Conservation (phyloP, 2,113 vertebrate genomes). For the Anguilla rostrata region DNA sequence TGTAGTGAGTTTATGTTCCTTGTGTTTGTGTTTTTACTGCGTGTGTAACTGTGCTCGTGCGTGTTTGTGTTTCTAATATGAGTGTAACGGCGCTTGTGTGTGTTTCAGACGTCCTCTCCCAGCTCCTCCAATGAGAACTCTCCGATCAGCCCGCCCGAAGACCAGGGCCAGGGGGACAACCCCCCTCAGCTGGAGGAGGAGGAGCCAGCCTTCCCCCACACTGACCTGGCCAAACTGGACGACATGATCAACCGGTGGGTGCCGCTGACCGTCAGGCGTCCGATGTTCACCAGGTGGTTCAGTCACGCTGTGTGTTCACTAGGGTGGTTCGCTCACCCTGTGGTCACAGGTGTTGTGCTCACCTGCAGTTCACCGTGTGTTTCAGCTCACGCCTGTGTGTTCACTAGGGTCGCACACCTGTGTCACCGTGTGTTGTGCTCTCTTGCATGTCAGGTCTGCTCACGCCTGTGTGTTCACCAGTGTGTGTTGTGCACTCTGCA, state of each 20-base stretch:
- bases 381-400: neutral
- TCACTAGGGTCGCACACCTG: neutral
- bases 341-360: too few relatives aligned
- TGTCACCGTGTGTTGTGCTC: neutral
- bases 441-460: too few relatives aligned
- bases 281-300: neutral
- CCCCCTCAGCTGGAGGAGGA: constrained; percentile 94
- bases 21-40: neutral
- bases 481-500: neutral
- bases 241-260: constrained; percentile 98
- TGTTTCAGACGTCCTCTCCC: constrained; percentile 88
- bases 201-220: constrained; percentile 97
- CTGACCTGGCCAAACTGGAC: constrained; percentile 98
- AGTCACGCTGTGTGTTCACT: neutral
- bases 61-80: neutral
- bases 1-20: neutral
- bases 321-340: too few relatives aligned
- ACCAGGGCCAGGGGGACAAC: constrained; percentile 86
- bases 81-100: neutral
- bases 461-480: neutral
- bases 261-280: neutral
- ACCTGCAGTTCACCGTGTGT: too few relatives aligned
- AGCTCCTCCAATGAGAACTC: constrained; percentile 99
- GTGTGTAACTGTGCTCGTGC: neutral
- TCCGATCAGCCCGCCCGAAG: constrained; percentile 93